phyloP scores from a whole-genome alignment of 2,113 vertebrate species.

The Petrocephalus zakoni region DNA sequence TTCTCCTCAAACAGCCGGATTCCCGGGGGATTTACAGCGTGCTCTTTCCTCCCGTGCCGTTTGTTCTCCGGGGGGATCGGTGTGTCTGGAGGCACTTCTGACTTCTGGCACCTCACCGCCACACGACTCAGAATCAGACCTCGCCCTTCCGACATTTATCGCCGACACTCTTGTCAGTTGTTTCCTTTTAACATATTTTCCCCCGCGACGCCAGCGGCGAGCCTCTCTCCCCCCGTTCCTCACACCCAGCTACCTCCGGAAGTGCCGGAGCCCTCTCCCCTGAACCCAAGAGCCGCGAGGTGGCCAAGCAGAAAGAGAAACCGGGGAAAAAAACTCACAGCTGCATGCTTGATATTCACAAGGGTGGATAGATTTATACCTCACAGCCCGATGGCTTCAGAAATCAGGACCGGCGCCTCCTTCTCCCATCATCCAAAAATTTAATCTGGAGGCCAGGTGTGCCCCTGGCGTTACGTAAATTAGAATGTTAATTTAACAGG shows the following conservation, averaged over 20 bases:
- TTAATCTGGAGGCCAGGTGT: not conserved
- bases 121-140: not conserved
- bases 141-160: constrained; percentile 3
- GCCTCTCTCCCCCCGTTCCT: not conserved
- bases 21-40: constrained; percentile 8
- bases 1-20: not conserved
- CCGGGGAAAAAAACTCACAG: not conserved
- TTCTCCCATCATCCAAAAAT: constrained; percentile 8
- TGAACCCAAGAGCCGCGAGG: not conserved
- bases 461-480: not conserved
- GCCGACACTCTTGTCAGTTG: not conserved
- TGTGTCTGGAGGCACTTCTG: not conserved
- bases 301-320: not conserved
- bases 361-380: constrained; percentile 5
- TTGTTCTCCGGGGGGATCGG: not conserved
- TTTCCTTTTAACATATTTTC: constrained; percentile 6
- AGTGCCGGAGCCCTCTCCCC: not conserved
- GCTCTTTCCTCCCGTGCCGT: not conserved
- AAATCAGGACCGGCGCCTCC: not conserved
- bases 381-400: not conserved
- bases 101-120: not conserved
- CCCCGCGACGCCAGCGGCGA: not conserved
- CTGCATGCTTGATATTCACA: constrained; percentile 15
- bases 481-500: not conserved
- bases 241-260: not conserved